Evolutionary conservation across 2,888 invertebrate genomes (phyloP), one percentile per base, ranked within the genome.

Genomic region (Pyrochroa serraticornis): DNA sequence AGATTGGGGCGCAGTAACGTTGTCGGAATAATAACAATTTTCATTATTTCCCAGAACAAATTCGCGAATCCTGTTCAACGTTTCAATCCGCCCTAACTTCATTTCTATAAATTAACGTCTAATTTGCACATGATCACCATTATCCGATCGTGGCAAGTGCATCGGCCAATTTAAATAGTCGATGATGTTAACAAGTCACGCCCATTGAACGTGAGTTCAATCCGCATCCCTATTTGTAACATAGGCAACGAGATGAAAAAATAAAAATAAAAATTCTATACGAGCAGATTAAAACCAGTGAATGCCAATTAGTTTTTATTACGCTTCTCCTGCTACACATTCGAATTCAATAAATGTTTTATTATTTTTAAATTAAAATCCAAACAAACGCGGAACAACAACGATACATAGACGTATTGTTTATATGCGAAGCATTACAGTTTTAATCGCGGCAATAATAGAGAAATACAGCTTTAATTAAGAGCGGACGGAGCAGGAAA

Each of bases 381-480:
- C 54, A 42, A 47, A 39, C 44, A 36, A 44, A 8, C n/a, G 37
- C 30, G 5, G 35, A 34, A 10, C 47, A 34, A 32, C n/a, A 12
- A 22, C 56, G 53, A 49, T 50, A 22, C 22, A 22, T 22, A 22
- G 3, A 22, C 5, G 22, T 57, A 59, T 60, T 57, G 58, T 59
- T 61, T 63, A 63, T 56, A 22, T 22, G 22, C 36, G 35, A 35
- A 42, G 56, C 51, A 53, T 57, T 53, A 62, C 57, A 53, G 54
- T 65, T 65, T 63, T 63, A 63, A 63, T 63, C 60, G 60, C 34
- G 13, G 54, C 62, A 56, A 60, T 65, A 63, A 62, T 53, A 58
- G 60, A 59, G 63, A 65, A 63, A 63, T 65, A 65, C 63, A 48
- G 58, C 65, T 65, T 65, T 65, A 65, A 65, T 65, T 65, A 65